Base-by-base conservation (phyloP, 2,113 vertebrate species). In the Synodontis membranacea region DNA sequence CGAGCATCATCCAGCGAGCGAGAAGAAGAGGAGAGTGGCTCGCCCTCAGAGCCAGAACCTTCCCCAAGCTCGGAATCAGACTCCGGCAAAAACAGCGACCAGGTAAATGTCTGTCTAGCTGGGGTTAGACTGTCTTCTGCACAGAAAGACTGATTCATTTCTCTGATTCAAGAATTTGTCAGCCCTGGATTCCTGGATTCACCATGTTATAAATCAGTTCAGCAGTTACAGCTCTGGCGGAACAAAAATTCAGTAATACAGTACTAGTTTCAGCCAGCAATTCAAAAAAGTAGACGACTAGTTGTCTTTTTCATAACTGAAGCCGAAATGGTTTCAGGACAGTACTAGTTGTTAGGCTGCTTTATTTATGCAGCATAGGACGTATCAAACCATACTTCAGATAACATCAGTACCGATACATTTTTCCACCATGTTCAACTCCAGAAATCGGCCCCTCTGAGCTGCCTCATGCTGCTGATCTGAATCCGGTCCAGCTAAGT, bases 61-160 rank as follows among this genome's bases (percentile, higher is more conserved):
- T 97, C 97, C 0, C 96, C 97, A 70, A 95, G 94, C 0, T 97
- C 97, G 2, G 95, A 95, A 64, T 98, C 97, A 0, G 98, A 98
- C 90, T 97, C 97, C 0, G 97, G 96, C 62, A 98, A 99, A 90
- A 97, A 97, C 93, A 99, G 98, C 2, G 97, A 99, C 93, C 97
- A 99, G 96, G 98, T 98, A 79, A 90, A 10, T 10, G 19, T 79
- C 37, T n/a, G 31, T 78, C 44, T 48, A 48, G 50, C 12, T 6
- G 31, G 28, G 28, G 4, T 50, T 58, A 14, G 54, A 31, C 5
- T 8, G 44, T n/a, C 31, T 14, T 28, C 11, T n/a, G 42, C 25
- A 5, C 23, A 5, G 9, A 12, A 25, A 46, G 7, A 42, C 34
- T 28, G 25, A 28, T 46, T 14, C 15, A 52, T 78, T 21, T n/a